Conservation (phyloP, 2,888 invertebrate genomes). For the Polyommatus icarus region DNA sequence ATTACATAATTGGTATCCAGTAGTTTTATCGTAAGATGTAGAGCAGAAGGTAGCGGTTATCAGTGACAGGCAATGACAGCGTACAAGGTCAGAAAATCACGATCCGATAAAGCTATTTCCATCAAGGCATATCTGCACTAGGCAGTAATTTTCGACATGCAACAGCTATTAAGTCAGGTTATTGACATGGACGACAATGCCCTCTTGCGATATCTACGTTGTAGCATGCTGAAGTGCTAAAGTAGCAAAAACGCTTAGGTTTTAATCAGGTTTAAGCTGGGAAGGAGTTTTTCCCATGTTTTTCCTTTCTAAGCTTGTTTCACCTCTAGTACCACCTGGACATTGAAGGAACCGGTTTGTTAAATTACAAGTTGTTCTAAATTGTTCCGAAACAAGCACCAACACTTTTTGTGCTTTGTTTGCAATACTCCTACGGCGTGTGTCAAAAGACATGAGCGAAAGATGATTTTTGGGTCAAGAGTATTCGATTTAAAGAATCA, state of each 20-base stretch:
- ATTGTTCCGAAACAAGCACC: neutral
- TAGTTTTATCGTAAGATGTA: neutral
- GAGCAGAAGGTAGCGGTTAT: slow-evolving; percentile 1
- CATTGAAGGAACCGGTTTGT: neutral
- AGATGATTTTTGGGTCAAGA: too few relatives aligned
- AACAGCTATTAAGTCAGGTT: slow-evolving; percentile 19
- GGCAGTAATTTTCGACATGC: slow-evolving; percentile 32
- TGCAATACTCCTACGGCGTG: neutral
- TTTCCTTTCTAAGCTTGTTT: neutral
- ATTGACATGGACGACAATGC: slow-evolving; percentile 32
- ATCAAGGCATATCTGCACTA: slow-evolving; percentile 26
- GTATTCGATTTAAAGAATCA: too few relatives aligned
- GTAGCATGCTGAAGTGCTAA: neutral
- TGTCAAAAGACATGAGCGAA: too few relatives aligned
- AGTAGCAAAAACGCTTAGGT: neutral
- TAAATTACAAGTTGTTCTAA: neutral
- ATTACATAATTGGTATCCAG: neutral
- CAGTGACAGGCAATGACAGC: slow-evolving; percentile 24
- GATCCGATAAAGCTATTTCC: slow-evolving; percentile 16
- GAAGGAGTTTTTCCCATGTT: neutral
- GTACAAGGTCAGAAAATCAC: neutral
- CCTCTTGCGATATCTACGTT: neutral
- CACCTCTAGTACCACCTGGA: neutral
- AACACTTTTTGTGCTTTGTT: neutral
- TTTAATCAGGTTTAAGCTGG: too few relatives aligned